Evolutionary conservation across 2,888 invertebrate genomes (phyloP), one percentile per base, ranked within the genome.

Genomic region (Lepidocyrtinus sp.): DNA sequence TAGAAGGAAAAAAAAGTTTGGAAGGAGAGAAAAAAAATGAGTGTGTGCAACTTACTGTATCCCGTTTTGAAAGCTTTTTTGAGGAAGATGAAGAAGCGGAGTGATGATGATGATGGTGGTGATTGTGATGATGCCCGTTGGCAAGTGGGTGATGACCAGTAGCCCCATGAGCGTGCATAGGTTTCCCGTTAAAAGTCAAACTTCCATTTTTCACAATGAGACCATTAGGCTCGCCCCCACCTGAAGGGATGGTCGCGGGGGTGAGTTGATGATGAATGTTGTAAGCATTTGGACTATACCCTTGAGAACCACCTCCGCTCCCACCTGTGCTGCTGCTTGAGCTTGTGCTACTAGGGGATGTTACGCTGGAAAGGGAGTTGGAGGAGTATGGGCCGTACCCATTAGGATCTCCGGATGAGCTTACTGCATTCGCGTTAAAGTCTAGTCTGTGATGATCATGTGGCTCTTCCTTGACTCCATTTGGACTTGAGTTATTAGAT

Each of bases 391-490:
- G 88, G 82, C 81, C 85, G 80, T 87, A 87, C 22, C 86, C 85
- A 84, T 69, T 87, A 24, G 83, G 88, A 87, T 76, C 87, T 19
- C 69, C 87, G 69, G 89, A 89, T 81, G 92, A 93, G 83, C 92
- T 92, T 75, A 95, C 90, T 17, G 94, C 90, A 84, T 90, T 91
- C 67, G 95, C 95, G 69, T 85, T 86, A 75, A 85, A 85, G 77
- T 85, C 86, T 50, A 83, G 74, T 61, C 81, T 81, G 73, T 79
- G 84, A 80, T 80, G 83, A 82, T 96, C 96, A 5, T 94, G 91
- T 0, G 96, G 96, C 87, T 96, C 96, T 88, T 96, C 95, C 88
- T 96, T 96, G 45, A 86, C 85, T n/a, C 69, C 82, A 22, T 73
- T 59, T 36, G 81, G 75, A 26, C 75, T 78, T 12, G 69, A 70